Conservation (phyloP, 2,113 vertebrate species). For the Bubo blakistoni region DNA sequence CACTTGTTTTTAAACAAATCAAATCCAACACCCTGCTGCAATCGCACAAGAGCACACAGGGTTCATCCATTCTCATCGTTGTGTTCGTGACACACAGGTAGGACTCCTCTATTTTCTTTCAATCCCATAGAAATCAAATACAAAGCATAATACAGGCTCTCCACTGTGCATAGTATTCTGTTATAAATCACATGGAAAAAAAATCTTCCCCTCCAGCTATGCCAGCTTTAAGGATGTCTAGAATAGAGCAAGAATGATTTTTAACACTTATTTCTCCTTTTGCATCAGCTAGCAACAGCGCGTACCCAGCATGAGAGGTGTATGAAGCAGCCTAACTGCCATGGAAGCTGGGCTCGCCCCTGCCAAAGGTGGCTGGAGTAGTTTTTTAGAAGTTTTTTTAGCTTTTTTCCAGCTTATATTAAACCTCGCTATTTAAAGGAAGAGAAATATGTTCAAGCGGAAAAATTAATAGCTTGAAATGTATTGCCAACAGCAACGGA, state of each 20-base stretch:
- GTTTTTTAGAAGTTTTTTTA: background rate
- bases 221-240: background rate
- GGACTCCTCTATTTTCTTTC: background rate
- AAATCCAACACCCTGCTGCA: background rate
- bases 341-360: fast-evolving
- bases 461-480: background rate
- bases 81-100: background rate
- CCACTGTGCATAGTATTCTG: background rate
- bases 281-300: background rate
- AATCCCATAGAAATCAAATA: background rate
- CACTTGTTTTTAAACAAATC: background rate
- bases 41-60: background rate
- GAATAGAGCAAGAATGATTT: background rate
- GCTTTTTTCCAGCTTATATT: background rate
- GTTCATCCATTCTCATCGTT: fast-evolving
- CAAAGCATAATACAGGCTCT: background rate
- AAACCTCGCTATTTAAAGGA: background rate
- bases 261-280: background rate
- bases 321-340: background rate
- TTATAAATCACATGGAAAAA: background rate
- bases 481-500: background rate
- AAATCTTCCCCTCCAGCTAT: background rate
- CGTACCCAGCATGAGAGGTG: fast-evolving
- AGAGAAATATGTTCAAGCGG: background rate
- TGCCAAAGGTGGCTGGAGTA: too few relatives aligned